Evolutionary conservation across 1,140 invertebrate genomes (phyloP).

Genomic region (Batillaria attramentaria): DNA sequence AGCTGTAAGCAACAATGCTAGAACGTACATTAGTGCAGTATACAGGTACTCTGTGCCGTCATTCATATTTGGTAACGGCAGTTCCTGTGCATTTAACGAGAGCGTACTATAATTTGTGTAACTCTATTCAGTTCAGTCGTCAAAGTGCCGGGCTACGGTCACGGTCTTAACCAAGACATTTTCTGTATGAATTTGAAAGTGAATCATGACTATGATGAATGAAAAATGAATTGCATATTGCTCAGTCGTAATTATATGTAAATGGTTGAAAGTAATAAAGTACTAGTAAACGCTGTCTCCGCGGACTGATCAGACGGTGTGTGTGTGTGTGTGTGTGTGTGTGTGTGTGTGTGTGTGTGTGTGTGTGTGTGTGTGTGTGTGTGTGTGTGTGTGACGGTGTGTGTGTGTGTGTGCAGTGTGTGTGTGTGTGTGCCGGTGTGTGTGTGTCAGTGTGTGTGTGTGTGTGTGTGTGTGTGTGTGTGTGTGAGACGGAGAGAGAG

Average conservation of each 20-base stretch:
- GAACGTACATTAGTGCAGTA: too few relatives aligned
- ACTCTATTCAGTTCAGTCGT: too few relatives aligned
- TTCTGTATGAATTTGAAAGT: background rate
- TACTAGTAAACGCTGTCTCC: background rate
- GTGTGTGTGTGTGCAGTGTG: background rate
- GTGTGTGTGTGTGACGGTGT: background rate
- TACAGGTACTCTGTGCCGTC: too few relatives aligned
- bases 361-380: constrained; percentile 11
- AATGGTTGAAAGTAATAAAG: background rate
- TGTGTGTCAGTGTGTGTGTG: background rate
- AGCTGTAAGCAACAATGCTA: too few relatives aligned
- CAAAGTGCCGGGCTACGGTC: too few relatives aligned
- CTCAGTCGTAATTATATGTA: background rate
- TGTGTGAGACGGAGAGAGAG: too few relatives aligned
- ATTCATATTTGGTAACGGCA: too few relatives aligned
- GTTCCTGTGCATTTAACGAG: too few relatives aligned
- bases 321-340: background rate
- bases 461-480: constrained; percentile 18
- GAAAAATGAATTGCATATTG: too few relatives aligned
- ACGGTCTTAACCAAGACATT: background rate
- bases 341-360: background rate
- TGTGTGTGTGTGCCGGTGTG: background rate
- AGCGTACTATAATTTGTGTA: too few relatives aligned
- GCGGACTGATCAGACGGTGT: too few relatives aligned
- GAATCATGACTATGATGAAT: too few relatives aligned